Evolutionary conservation across 2,888 invertebrate species (phyloP).

Genomic region (Encarsia formosa): DNA sequence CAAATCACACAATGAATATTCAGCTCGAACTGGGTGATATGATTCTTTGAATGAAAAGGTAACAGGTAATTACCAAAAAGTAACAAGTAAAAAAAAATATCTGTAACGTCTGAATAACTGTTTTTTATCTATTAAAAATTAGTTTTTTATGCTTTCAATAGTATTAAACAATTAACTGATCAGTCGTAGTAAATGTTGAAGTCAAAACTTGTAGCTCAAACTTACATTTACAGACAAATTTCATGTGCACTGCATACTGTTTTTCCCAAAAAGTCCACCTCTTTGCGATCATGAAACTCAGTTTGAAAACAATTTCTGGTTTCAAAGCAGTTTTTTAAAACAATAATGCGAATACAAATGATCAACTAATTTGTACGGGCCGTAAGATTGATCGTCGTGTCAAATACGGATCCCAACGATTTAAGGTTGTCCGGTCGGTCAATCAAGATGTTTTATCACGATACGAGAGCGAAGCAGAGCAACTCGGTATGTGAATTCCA

Average conservation of each 20-base stretch:
- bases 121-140: too few species aligned
- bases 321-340: neutral
- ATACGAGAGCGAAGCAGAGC: neutral
- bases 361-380: constrained; percentile 25
- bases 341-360: constrained; percentile 4
- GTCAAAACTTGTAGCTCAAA: too few species aligned
- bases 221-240: neutral
- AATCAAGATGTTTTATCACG: constrained; percentile 11
- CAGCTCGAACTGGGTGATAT: too few species aligned
- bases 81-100: too few species aligned
- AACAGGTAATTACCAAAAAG: too few species aligned
- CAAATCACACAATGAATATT: too few species aligned
- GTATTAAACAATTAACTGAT: too few species aligned
- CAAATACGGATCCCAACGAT: constrained; percentile 14
- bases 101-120: too few species aligned
- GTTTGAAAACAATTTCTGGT: neutral
- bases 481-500: constrained; percentile 19
- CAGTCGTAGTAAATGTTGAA: too few species aligned
- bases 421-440: neutral
- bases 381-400: constrained; percentile 15
- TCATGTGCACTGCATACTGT: neutral
- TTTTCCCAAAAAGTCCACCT: neutral
- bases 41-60: too few species aligned
- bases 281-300: neutral
- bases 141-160: too few species aligned